Evolutionary conservation across 2,113 vertebrate genomes (phyloP).

Genomic region (Halichoerus grypus): DNA sequence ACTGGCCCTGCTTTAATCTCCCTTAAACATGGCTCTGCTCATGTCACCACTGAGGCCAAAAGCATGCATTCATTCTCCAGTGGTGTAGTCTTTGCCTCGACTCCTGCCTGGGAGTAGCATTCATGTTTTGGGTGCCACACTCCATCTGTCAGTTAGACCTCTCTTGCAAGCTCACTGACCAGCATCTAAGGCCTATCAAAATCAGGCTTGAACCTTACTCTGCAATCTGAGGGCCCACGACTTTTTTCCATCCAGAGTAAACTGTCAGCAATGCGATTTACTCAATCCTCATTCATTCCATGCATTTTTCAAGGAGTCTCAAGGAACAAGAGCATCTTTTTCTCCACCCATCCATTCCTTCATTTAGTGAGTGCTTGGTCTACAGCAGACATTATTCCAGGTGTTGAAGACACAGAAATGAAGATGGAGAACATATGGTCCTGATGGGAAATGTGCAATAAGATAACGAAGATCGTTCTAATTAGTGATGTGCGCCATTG

Average conservation of each 20-base stretch:
- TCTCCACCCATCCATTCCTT: background rate
- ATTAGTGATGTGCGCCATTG: background rate
- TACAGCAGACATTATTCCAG: background rate
- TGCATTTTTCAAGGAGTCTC: background rate
- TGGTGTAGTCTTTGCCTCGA: background rate
- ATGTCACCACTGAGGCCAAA: background rate
- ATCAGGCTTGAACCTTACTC: background rate
- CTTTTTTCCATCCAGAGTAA: background rate
- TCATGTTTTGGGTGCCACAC: background rate
- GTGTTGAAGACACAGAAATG: background rate
- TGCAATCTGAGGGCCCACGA: background rate
- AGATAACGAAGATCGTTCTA: background rate
- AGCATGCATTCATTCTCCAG: accelerated
- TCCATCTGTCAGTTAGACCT: background rate
- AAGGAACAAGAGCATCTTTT: background rate
- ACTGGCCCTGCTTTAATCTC: background rate
- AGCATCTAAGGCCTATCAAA: background rate
- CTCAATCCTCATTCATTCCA: background rate
- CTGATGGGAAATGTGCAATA: background rate
- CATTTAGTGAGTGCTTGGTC: background rate
- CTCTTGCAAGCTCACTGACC: background rate
- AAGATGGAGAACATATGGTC: background rate
- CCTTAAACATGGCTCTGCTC: background rate
- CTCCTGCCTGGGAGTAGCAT: accelerated
- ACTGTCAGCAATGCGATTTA: background rate